Base-by-base conservation (phyloP, 2,888 invertebrate genomes). In the Aphidius colemani region DNA sequence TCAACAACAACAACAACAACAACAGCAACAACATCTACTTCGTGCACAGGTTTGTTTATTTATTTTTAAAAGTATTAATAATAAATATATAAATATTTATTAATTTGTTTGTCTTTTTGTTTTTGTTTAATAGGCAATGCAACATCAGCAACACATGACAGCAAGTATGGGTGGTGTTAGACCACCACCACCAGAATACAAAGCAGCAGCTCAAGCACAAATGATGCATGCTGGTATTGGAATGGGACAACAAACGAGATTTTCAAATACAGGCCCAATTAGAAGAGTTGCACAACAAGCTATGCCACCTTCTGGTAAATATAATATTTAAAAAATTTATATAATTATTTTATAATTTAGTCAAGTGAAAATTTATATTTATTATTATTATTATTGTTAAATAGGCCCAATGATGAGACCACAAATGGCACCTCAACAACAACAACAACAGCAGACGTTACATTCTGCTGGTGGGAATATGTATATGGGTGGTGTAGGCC, bases 101-200 rank as follows among this genome's bases (percentile, higher is more conserved):
- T 2, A 39, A 18, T 48, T 45, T 6, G 9, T 46, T 53, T 45
- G 48, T 51, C 10, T 40, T 50, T 46, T 41, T n/a, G n/a, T n/a
- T n/a, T n/a, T 62, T 55, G 39, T 68, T 57, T 69, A 71, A 53
- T 64, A 78, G 65, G 82, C 81, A 66, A 85, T 86, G 69, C 82
- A 81, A 59, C 85, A 86, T 68, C 84, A 85, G 81, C 70, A 73
- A 44, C 74, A 78, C 56, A 77, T 77, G 68, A 75, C 77, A 41
- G 78, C 81, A 70, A 74, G 76, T 71, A 82, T 83, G 64, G 82
- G 82, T 49, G 82, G 84, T 1, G 85, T 86, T 30, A 86, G 92
- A 60, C 92, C 93, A 41, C 94, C 94, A 30, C 94, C 94, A 50
- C 94, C 94, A 3, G 94, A 94, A 81, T 94, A 94, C 83, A 94